Evolutionary conservation across 1,140 invertebrate genomes (phyloP), one percentile per base, ranked within the genome.

Genomic region (Tetramorium simillimum): DNA sequence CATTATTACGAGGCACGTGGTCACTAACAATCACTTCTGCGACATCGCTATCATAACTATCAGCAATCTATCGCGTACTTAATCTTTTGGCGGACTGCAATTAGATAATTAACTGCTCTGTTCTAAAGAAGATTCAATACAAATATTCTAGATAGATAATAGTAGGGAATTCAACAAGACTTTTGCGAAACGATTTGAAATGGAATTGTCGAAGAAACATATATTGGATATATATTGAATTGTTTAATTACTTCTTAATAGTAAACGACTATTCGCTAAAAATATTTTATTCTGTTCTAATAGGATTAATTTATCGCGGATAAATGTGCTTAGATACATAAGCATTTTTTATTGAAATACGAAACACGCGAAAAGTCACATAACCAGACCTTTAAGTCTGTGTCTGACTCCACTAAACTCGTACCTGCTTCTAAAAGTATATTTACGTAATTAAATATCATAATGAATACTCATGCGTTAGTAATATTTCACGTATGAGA

Each of bases 21-120:
- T 84, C 28, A 73, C 40, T 73, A 14, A 33, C 7, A 67, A 49
- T 75, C 14, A 62, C 28, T 84, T 62, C 0, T 62, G 12, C 16
- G 9, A 65, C 18, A 49, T 21, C 12, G 28, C 9, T 63, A 33
- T 49, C 33, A 37, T 53, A n/a, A 18, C 12, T 62, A 80, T 51
- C 5, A 56, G 10, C 58, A 14, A 7, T 28, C 3, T 14, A 16
- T 43, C 18, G 24, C 28, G 12, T 49, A 62, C 9, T 67, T 80
- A 67, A 37, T 24, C 28, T 12, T 58, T 76, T 51, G 16, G 3
- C 43, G 2, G 14, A 73, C n/a, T 49, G 9, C n/a, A 58, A 14
- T 62, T 43, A 43, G 9, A 18, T 24, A 18, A 58, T 40, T 0
- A 6, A 43, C 6, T 63, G 18, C 0, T 58, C 14, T 28, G 24